Evolutionary conservation across 2,888 invertebrate genomes (phyloP).

Genomic region (Hoplodrina ambigua): DNA sequence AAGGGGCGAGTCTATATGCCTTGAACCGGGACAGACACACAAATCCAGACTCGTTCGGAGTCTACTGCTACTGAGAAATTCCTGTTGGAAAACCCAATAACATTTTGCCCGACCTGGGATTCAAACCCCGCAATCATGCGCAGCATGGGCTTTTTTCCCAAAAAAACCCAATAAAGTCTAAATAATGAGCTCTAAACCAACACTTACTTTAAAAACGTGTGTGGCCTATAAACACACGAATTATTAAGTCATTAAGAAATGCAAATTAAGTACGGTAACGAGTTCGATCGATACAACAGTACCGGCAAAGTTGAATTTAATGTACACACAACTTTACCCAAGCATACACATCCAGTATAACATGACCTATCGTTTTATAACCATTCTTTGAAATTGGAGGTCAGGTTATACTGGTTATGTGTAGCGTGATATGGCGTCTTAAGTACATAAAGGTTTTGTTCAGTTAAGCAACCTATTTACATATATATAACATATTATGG

Average conservation of each 20-base stretch:
- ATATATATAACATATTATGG: constrained; percentile 49
- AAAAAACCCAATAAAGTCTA: too few species aligned
- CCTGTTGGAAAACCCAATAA: too few species aligned
- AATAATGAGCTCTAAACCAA: too few species aligned
- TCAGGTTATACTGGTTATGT: background rate
- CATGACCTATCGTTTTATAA: background rate
- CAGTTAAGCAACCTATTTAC: constrained; percentile 52
- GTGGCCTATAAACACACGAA: constrained; percentile 36
- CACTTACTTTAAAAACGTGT: constrained; percentile 22
- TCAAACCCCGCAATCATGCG: too few species aligned
- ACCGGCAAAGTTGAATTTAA: constrained; percentile 49
- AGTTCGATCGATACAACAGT: constrained; percentile 42
- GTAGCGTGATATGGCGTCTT: background rate
- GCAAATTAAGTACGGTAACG: constrained; percentile 41
- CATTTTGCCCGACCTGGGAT: too few species aligned
- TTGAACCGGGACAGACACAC: too few species aligned
- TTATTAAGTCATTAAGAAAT: constrained; percentile 54
- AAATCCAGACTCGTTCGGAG: too few species aligned
- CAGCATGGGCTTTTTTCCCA: too few species aligned
- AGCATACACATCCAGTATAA: background rate
- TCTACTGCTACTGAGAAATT: too few species aligned
- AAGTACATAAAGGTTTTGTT: constrained; percentile 37
- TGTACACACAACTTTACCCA: background rate
- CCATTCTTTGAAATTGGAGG: background rate
- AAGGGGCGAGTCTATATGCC: too few species aligned